Evolutionary conservation across 1,140 invertebrate genomes (phyloP), one percentile per base, ranked within the genome.

Genomic region (Euschistus heros): DNA sequence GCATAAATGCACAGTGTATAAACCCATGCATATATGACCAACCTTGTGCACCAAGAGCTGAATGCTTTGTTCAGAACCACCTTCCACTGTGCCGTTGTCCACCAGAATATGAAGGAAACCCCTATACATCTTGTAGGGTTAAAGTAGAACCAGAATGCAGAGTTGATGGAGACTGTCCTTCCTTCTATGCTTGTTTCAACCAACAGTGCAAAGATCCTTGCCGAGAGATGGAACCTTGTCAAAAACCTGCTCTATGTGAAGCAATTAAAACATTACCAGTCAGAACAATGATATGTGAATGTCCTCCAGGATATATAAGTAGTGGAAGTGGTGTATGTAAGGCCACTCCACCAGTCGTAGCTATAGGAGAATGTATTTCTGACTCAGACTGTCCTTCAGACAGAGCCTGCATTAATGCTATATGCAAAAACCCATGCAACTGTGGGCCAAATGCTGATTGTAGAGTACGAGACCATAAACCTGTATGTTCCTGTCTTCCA

Each of bases 211-310:
- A 88, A 65, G 85, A 94, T 75, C 92, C 92, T 2, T 96, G 92
- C 69, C 74, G 79, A 8, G 78, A 82, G 0, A 76, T 93, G 27
- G 81, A 87, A 68, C 92, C 92, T 0, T 96, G 92, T 72, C 79
- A 82, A 22, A 79, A 81, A 64, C 90, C 90, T 47, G 84, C 91
- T 0, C 80, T 83, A 50, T 95, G 92, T 73, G 80, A 86, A 75
- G 90, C 93, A 0, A 81, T 88, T 22, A 82, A 87, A 14, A 88
- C 89, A 2, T 74, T 85, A 20, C 91, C 92, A 0, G 85, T 94
- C 1, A 80, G 90, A 54, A 92, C 91, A 0, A 91, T 94, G 88
- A 80, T 91, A 14, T 95, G 92, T 71, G 81, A 87, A 0, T 94
- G 92, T 72, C 90, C 91, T 20, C 85, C 85, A 66, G 89, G 91